Conservation (phyloP, 2,797 vertebrate genomes). For the Parauchenoglanis ngamensis region DNA sequence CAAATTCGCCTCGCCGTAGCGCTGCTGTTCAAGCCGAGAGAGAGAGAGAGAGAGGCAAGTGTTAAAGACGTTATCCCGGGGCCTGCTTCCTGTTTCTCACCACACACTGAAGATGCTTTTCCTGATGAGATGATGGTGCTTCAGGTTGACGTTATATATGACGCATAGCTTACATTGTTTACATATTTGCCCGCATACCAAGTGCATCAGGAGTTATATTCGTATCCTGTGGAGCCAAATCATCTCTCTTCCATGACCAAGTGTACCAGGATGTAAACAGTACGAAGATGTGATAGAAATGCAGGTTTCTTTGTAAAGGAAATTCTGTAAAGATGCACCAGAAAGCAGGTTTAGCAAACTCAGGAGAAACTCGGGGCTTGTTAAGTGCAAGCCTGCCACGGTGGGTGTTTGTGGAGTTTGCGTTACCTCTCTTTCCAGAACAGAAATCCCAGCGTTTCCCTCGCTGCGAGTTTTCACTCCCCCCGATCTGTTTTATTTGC, state of each 20-base stretch:
- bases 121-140: neutral
- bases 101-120: neutral
- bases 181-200: neutral
- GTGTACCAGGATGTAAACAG: neutral
- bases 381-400: no score
- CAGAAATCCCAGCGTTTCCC: no score
- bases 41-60: conserved; percentile 55
- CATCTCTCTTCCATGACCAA: neutral
- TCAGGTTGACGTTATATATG: neutral
- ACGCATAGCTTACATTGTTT: neutral
- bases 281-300: neutral
- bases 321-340: no score
- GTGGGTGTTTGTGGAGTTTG: no score
- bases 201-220: neutral
- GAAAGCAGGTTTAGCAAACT: no score
- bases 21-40: conserved; percentile 36
- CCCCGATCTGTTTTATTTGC: neutral
- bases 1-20: conserved; percentile 68
- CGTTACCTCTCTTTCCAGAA: no score
- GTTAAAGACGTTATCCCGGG: neutral
- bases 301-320: no score
- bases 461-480: no score
- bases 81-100: neutral
- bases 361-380: no score
- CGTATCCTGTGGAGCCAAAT: neutral